Conservation (phyloP, 2,113 vertebrate genomes). For the Misgurnus mizolepis region DNA sequence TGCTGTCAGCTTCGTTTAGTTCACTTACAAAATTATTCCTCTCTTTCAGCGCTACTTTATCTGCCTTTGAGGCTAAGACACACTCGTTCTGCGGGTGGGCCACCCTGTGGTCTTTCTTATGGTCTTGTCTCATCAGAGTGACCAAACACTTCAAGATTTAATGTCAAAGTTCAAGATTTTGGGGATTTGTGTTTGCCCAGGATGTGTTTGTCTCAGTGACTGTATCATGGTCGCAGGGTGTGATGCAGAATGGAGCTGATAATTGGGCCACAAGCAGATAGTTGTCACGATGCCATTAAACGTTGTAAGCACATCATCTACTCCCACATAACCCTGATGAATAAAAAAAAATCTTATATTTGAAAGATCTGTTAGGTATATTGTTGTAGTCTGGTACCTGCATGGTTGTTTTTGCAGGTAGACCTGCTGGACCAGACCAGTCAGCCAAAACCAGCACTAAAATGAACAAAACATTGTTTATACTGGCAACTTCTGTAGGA, state of each 20-base stretch:
- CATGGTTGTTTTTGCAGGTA: neutral
- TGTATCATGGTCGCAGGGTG: neutral
- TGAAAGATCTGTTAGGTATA: neutral
- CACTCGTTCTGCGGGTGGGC: constrained; percentile 30
- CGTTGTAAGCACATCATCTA: neutral
- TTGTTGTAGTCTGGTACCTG: neutral
- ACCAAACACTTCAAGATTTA: constrained; percentile 1
- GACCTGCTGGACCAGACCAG: neutral
- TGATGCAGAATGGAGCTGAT: constrained; percentile 20
- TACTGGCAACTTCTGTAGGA: neutral
- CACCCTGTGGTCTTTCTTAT: constrained; percentile 15
- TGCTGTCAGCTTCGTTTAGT: constrained; percentile 61
- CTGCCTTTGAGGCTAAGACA: constrained; percentile 45
- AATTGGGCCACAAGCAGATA: constrained; percentile 24
- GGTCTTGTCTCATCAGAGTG: constrained; percentile 30
- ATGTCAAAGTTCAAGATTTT: constrained; percentile 28
- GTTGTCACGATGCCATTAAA: constrained; percentile 8
- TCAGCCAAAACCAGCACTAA: neutral
- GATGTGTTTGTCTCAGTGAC: neutral
- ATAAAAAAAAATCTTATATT: neutral
- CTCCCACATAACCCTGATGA: neutral
- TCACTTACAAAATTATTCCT: constrained; percentile 29
- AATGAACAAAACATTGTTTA: neutral
- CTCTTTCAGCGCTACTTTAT: constrained; percentile 52
- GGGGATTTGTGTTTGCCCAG: constrained; percentile 21